phyloP scores from a whole-genome alignment of 2,888 invertebrate genomes.

The Slavum lentiscoides region DNA sequence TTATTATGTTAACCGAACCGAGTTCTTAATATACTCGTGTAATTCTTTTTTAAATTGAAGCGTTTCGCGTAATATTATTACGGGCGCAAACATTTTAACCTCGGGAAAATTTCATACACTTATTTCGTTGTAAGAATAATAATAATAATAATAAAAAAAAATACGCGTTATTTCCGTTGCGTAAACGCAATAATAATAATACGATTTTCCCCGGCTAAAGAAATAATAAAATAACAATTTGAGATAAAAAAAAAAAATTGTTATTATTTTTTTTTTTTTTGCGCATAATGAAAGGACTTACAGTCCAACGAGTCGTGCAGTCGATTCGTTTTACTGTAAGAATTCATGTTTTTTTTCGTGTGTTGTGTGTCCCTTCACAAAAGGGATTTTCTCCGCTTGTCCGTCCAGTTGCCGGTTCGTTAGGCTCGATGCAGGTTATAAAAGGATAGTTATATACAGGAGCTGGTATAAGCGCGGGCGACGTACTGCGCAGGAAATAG shows the following conservation, averaged over 20 bases:
- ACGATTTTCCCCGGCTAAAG: not conserved
- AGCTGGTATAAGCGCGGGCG: not conserved
- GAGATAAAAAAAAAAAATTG: not conserved
- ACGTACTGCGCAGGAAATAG: constrained; percentile 1
- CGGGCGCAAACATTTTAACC: no score
- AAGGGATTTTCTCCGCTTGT: constrained; percentile 37
- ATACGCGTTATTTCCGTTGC: no score
- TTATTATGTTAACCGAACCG: no score
- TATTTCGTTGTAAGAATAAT: no score
- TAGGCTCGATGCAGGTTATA: constrained; percentile 35
- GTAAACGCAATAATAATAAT: no score
- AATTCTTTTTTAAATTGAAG: no score
- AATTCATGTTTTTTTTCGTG: not conserved
- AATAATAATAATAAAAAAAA: no score
- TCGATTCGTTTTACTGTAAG: constrained; percentile 7
- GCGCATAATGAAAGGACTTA: constrained; percentile 20
- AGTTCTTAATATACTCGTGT: no score
- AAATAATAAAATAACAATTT: not conserved
- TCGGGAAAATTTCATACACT: no score
- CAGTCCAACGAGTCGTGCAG: constrained; percentile 33
- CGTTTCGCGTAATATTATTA: no score
- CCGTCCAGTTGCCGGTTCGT: constrained; percentile 50
- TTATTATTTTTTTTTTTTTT: not conserved
- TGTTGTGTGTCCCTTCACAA: not conserved
- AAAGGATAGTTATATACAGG: constrained; percentile 8